Conservation (phyloP, 2,888 invertebrate species). For the Crossocerus cetratus region DNA sequence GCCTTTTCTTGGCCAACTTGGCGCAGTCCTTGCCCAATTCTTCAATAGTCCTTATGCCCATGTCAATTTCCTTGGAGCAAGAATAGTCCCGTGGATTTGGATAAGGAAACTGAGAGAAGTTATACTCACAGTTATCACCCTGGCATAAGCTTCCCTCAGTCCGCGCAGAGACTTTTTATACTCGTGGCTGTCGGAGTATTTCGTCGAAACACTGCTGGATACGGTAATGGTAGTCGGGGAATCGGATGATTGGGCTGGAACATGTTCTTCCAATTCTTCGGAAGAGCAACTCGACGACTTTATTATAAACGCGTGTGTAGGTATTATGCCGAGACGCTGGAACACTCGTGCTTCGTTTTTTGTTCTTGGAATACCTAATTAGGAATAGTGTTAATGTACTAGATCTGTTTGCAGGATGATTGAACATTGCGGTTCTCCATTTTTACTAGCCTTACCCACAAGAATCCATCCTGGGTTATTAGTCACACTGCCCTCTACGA, state of each 20-base stretch:
- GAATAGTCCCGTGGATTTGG: not conserved
- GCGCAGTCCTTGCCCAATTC: conserved; percentile 75
- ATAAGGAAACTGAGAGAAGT: not conserved
- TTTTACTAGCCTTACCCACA: conserved; percentile 62
- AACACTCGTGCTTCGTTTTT: conserved; percentile 77
- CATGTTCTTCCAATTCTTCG: too few relatives aligned
- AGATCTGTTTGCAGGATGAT: not conserved
- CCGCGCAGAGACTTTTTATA: conserved; percentile 69
- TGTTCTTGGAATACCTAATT: conserved; percentile 77
- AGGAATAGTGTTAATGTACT: not conserved
- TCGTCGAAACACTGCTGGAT: too few relatives aligned
- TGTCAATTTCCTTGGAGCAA: conserved; percentile 70
- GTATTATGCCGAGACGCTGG: conserved; percentile 77
- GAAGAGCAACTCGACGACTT: conserved; percentile 55
- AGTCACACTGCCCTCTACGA: conserved; percentile 70
- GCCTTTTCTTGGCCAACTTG: conserved; percentile 69
- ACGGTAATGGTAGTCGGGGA: too few relatives aligned
- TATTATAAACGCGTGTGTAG: conserved; percentile 79
- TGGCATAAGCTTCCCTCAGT: conserved; percentile 73
- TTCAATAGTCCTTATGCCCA: conserved; percentile 68
- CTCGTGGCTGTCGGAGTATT: not conserved
- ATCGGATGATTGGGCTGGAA: too few relatives aligned
- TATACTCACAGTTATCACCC: conserved; percentile 67
- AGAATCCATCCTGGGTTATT: conserved; percentile 73
- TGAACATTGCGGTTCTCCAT: not conserved